phyloP scores from a whole-genome alignment of 2,888 invertebrate species.

The Agonum fuliginosum region DNA sequence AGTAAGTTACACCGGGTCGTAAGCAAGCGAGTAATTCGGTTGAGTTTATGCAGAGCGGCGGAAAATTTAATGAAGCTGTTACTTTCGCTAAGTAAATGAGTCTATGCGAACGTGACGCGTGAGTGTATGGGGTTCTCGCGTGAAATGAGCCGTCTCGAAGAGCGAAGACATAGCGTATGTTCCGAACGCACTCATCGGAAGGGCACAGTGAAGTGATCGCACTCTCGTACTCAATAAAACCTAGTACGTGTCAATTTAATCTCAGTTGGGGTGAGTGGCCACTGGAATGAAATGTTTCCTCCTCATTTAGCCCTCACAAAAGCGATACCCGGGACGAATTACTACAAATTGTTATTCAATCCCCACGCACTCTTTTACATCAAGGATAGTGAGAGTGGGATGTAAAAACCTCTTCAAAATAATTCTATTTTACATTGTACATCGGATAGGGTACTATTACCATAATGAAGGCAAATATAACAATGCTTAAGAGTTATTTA shows the following conservation, averaged over 20 bases:
- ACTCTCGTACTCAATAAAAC: conserved; percentile 56
- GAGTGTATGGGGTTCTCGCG: conserved; percentile 10
- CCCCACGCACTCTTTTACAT: not conserved
- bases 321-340: conserved; percentile 17
- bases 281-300: conserved; percentile 26
- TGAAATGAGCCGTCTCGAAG: conserved; percentile 43
- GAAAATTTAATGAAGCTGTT: conserved; percentile 49
- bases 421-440: not conserved
- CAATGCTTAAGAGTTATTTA: too few relatives aligned
- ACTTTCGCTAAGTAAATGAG: conserved; percentile 52
- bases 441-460: too few relatives aligned
- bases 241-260: conserved; percentile 55
- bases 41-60: conserved; percentile 21
- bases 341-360: conserved; percentile 30
- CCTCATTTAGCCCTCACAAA: conserved; percentile 36
- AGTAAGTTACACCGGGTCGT: not conserved
- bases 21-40: not conserved
- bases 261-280: conserved; percentile 5
- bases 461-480: too few relatives aligned
- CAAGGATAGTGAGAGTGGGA: not conserved
- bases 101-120: conserved; percentile 26
- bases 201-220: conserved; percentile 47
- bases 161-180: conserved; percentile 42
- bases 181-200: conserved; percentile 18
- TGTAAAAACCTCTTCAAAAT: not conserved